Percentiles rank a stretch among this genome's conserved stretches.
Evolutionary conservation across 2,113 vertebrate species (phyloP).

Genomic region (Podarcis raffonei): DNA sequence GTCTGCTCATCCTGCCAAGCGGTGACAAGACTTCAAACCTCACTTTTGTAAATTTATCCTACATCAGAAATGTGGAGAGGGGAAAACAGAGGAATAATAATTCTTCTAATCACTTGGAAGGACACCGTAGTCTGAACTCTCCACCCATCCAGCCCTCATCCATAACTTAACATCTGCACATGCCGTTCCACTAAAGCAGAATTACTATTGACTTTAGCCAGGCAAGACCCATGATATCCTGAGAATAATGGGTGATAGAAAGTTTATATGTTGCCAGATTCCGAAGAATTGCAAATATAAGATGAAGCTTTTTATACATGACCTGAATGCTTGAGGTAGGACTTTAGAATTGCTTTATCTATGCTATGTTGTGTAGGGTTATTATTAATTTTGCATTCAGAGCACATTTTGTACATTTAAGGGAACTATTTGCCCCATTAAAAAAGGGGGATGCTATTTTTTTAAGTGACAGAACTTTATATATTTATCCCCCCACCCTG

Average conservation of each 20-base stretch:
- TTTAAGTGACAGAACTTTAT: slow-evolving; percentile 33
- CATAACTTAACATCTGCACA: not conserved
- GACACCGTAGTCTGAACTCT: not conserved
- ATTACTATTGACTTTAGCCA: not conserved
- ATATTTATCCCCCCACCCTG: not conserved
- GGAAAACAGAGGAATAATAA: not conserved
- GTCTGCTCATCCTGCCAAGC: not conserved
- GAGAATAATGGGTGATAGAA: not conserved
- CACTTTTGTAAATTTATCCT: not conserved
- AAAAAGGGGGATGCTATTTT: slow-evolving; percentile 24
- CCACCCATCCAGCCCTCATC: no score
- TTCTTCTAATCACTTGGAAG: not conserved
- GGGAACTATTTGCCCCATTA: not conserved
- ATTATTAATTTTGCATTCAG: not conserved
- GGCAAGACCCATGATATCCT: not conserved
- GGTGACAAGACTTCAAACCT: not conserved
- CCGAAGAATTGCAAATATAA: not conserved
- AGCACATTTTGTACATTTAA: slow-evolving; percentile 6
- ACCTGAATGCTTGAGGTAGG: slow-evolving; percentile 17
- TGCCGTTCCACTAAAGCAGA: not conserved
- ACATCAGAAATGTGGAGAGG: not conserved
- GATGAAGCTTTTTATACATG: not conserved
- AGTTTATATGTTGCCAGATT: not conserved
- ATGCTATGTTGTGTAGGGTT: not conserved
- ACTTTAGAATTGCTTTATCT: slow-evolving; percentile 11